A percentile compares a stretch with the other conserved stretches of the same genome.
Conservation (phyloP, 2,888 invertebrate genomes). For the Diarsia dahlii region DNA sequence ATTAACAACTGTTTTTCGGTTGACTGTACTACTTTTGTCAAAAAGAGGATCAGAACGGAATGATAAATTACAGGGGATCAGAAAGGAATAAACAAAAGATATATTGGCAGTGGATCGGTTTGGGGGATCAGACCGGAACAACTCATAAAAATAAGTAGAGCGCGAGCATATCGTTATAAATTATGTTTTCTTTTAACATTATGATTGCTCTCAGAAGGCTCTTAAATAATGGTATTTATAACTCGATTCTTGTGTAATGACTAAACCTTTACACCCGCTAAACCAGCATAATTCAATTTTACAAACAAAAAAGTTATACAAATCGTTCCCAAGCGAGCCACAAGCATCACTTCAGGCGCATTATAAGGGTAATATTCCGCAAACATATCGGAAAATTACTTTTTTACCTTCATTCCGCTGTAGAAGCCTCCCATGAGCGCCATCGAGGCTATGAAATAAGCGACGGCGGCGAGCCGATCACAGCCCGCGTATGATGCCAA, state of each 20-base stretch:
- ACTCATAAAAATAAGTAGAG: too few relatives aligned
- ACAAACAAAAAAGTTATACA: slow-evolving; percentile 1
- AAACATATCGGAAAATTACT: slow-evolving; percentile 27
- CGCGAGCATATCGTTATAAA: too few relatives aligned
- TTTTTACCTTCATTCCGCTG: slow-evolving; percentile 92
- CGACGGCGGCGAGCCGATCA: slow-evolving; percentile 88
- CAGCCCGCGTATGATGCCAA: slow-evolving; percentile 92
- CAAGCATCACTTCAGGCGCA: slow-evolving; percentile 13
- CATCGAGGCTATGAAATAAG: slow-evolving; percentile 92
- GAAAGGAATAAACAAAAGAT: too few relatives aligned
- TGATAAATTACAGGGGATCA: too few relatives aligned
- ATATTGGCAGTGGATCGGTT: too few relatives aligned
- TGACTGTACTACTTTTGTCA: too few relatives aligned
- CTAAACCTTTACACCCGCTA: background rate
- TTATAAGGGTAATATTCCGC: slow-evolving; percentile 23
- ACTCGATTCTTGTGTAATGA: background rate
- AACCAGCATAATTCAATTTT: background rate
- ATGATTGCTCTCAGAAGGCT: background rate
- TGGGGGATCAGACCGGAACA: too few relatives aligned
- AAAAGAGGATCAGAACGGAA: too few relatives aligned
- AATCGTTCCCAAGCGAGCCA: slow-evolving; percentile 8
- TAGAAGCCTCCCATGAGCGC: slow-evolving; percentile 94
- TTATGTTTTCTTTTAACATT: too few relatives aligned
- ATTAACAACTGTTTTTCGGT: too few relatives aligned
- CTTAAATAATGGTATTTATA: background rate